Evolutionary conservation across 2,797 vertebrate genomes (phyloP).

Genomic region (Centropyge bicolor): DNA sequence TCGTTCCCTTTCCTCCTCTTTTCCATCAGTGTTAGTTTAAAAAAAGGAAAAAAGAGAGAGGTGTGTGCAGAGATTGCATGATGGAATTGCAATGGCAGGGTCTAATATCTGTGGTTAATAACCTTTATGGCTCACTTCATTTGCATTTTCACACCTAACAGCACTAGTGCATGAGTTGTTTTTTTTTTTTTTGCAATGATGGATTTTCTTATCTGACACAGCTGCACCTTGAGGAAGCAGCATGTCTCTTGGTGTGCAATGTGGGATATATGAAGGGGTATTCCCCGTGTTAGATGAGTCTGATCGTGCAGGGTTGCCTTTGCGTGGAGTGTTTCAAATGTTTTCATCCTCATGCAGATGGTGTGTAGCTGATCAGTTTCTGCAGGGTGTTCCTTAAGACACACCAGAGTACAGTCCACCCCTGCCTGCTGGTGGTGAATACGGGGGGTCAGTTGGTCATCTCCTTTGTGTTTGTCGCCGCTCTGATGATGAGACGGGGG

Average conservation of each 20-base stretch:
- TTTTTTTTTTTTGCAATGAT: background rate
- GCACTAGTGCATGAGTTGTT: conserved; percentile 31
- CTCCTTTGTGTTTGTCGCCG: conserved; percentile 72
- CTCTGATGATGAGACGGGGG: conserved; percentile 80
- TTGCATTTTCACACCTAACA: conserved; percentile 52
- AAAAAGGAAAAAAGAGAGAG: background rate
- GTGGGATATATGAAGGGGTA: conserved; percentile 23
- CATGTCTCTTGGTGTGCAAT: conserved; percentile 9
- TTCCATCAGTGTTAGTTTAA: conserved; percentile 22
- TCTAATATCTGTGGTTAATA: conserved; percentile 55
- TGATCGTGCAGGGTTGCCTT: background rate
- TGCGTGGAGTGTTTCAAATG: conserved; percentile 2
- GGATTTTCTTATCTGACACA: conserved; percentile 41
- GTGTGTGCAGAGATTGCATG: conserved; percentile 35
- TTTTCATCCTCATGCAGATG: conserved; percentile 5
- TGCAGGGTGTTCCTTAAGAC: conserved; percentile 9
- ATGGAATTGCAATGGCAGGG: conserved; percentile 46
- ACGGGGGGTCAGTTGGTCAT: conserved; percentile 73
- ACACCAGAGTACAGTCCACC: conserved; percentile 13
- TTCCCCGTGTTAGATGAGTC: background rate
- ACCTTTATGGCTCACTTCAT: conserved; percentile 37
- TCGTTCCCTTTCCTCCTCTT: conserved; percentile 7
- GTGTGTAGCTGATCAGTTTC: conserved; percentile 7
- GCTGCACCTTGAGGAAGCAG: conserved; percentile 27
- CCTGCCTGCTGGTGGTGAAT: conserved; percentile 53